Evolutionary conservation across 2,797 vertebrate species (phyloP), one percentile per base, ranked within the genome.

Genomic region (Picus viridis): DNA sequence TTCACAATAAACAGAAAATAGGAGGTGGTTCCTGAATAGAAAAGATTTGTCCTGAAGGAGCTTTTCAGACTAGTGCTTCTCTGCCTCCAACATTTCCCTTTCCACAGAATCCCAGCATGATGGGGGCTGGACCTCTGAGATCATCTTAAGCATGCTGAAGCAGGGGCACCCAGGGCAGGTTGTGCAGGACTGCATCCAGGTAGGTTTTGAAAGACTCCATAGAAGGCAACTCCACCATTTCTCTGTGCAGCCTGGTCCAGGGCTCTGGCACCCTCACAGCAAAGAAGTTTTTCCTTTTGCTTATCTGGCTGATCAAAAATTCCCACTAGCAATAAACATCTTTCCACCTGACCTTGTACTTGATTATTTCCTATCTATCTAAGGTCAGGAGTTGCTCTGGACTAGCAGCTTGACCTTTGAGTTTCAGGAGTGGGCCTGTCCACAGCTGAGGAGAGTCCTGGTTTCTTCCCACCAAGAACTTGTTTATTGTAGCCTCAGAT

Each of bases 401-500:
- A 45, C 43, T 56, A 6, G 1, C 62, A 62, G 6, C 62, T 87
- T 1, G 1, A 5, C 14, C 75, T 71, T 9, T 20, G 62, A 81
- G 90, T 90, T 89, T 93, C 82, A 43, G 72, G 72, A 94, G 56
- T 22, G 70, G 43, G 63, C 34, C 69, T 83, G 62, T 85, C 79
- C 75, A 22, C 23, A 62, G 83, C 90, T 57, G 8, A 71, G 80
- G 39, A 92, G 83, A 93, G 19, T 29, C 67, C 79, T 90, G 65
- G 51, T 89, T 90, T 87, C 90, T 94, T 90, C 92, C 76, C 94
- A 96, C 86, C 84, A 92, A 91, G 63, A 89, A 53, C 86, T 85
- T 93, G 94, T 89, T 94, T 92, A 80, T 34, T 85, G 84, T 74
- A 95, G 88, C 88, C 93, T 93, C 86, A 87, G 82, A 90, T 90